phyloP scores from a whole-genome alignment of 2,797 vertebrate species.

The Naso thynnoides region DNA sequence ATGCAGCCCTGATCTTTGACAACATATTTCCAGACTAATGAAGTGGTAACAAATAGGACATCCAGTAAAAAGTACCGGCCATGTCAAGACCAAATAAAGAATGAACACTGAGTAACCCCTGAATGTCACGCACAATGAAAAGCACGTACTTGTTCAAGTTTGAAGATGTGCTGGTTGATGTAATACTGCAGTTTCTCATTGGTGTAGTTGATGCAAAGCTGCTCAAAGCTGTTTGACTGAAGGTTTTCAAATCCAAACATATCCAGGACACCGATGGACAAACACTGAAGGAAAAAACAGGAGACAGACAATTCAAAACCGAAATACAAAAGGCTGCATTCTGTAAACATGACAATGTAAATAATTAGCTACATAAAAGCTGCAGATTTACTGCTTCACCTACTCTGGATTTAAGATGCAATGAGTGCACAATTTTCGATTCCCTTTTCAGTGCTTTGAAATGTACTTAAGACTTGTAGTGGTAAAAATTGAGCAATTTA shows the following conservation, averaged over 20 bases:
- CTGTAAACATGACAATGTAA: background rate
- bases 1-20: background rate
- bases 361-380: background rate
- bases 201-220: conserved; percentile 97
- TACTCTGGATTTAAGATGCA: background rate
- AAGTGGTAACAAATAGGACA: background rate
- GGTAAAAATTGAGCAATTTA: background rate
- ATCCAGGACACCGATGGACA: conserved; percentile 94
- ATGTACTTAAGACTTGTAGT: background rate
- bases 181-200: conserved; percentile 94
- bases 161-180: conserved; percentile 95
- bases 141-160: conserved; percentile 88
- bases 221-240: conserved; percentile 94
- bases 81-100: background rate
- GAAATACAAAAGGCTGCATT: background rate
- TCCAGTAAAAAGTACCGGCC: background rate
- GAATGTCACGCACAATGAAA: background rate
- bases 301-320: background rate
- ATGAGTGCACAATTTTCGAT: background rate
- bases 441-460: background rate
- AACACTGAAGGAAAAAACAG: conserved; percentile 82
- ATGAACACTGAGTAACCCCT: background rate
- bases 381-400: background rate
- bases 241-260: conserved; percentile 98
- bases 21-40: background rate